Evolutionary conservation across 1,140 invertebrate genomes (phyloP).

Genomic region (Drosophila repletoides): DNA sequence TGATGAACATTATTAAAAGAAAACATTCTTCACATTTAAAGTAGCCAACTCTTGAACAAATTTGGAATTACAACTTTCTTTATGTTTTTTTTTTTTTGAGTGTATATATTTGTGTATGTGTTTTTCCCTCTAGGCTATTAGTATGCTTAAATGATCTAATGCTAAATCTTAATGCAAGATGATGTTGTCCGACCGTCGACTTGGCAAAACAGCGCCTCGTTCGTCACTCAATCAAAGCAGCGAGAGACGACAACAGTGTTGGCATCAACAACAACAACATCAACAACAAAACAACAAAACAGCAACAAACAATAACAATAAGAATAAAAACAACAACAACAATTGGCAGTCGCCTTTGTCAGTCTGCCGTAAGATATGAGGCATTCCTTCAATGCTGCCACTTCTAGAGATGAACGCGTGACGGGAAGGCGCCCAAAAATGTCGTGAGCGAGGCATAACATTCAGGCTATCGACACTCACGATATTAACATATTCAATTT

Average conservation of each 20-base stretch:
- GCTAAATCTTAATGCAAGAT: no score
- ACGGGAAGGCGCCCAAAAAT: no score
- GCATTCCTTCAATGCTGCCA: slow-evolving; percentile 9
- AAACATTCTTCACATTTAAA: no score
- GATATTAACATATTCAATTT: no score
- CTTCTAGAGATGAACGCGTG: no score
- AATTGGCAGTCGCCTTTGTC: slow-evolving; percentile 13
- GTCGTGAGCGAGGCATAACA: no score
- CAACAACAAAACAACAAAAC: not conserved
- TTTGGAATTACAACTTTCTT: no score
- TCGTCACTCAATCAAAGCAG: slow-evolving; percentile 30
- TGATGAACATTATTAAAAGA: no score
- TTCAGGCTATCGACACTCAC: no score
- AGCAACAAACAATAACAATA: slow-evolving; percentile 9
- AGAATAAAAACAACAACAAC: slow-evolving; percentile 11
- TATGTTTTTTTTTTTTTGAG: no score
- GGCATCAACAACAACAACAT: not conserved
- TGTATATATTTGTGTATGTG: no score
- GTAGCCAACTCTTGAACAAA: no score
- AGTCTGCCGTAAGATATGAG: slow-evolving; percentile 19
- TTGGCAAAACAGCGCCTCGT: slow-evolving; percentile 16
- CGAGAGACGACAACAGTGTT: not conserved
- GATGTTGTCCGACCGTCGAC: slow-evolving; percentile 28
- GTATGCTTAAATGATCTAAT: slow-evolving; percentile 26
- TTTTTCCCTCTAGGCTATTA: not conserved